A percentile compares a stretch with the other conserved stretches of the same genome.
Evolutionary conservation across 2,113 vertebrate species (phyloP).

Genomic region (Labrus mixtus): DNA sequence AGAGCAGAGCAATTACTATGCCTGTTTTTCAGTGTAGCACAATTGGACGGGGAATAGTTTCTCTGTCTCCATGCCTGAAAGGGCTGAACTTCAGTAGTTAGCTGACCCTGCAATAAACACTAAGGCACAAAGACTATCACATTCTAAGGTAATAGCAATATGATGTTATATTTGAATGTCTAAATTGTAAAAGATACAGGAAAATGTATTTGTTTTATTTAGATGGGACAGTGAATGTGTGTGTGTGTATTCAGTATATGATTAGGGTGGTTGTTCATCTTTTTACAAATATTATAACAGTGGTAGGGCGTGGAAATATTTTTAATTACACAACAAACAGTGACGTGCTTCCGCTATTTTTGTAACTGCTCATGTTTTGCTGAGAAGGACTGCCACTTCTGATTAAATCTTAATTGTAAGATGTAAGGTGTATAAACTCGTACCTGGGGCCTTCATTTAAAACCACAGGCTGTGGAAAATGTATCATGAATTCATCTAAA

Average conservation of each 20-base stretch:
- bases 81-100: conserved; percentile 8
- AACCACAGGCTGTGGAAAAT: neutral
- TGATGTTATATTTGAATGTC: neutral
- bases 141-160: neutral
- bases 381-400: neutral
- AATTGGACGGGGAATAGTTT: conserved; percentile 43
- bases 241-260: too few species aligned
- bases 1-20: conserved; percentile 60
- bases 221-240: too few species aligned
- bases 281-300: too few species aligned
- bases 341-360: too few species aligned
- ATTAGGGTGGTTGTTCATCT: too few species aligned
- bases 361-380: too few species aligned
- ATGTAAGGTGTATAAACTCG: too few species aligned
- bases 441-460: neutral
- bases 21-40: conserved; percentile 40
- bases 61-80: neutral
- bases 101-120: conserved; percentile 3
- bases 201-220: too few species aligned
- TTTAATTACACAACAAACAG: too few species aligned
- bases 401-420: neutral
- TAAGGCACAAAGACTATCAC: neutral
- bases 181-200: too few species aligned
- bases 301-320: too few species aligned
- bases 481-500: conserved; percentile 28